Base-by-base conservation (phyloP, 1,140 invertebrate genomes). In the Chlorops oryzae region DNA sequence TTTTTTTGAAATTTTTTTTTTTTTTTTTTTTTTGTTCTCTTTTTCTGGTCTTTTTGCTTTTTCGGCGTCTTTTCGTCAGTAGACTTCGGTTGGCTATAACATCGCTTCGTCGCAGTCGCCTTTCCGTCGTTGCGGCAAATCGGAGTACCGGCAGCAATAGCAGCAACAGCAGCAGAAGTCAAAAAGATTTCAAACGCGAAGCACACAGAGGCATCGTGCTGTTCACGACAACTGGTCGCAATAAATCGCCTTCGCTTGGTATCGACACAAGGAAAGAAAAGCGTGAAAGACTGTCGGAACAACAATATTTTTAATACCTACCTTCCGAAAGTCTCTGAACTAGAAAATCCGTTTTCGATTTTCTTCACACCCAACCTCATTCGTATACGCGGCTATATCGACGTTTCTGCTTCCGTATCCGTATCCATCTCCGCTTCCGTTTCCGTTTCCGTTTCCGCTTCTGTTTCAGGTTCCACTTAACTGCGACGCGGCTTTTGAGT, bases 141-240 rank as follows among this genome's bases (percentile, higher is more conserved):
- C 15, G 42, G 24, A 24, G 22, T 21, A 47, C 7, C 10, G 15
- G 17, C 25, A 25, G 18, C 42, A 44, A 15, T 23, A 27, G 24
- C 42, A 44, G 20, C 21, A 12, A 28, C 44, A 48, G 12, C 21
- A 51, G 41, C 49, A 55, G 46, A 55, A 55, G 51, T 55, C 50
- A 55, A 51, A 55, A 55, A 55, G 47, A 51, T 48, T 55, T 55
- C 46, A n/a, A n/a, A n/a, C n/a, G n/a, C n/a, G 43, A 35, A 25
- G 42, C 44, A 38, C 34, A 51, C 54, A 55, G 54, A 55, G 51
- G 54, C 54, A 52, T 51, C 45, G 54, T 55, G 54, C 49, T 47
- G 25, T 37, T 49, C 50, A 37, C 41, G 49, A 46, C 49, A 55
- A 55, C 44, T 47, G 45, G 51, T 52, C 44, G 51, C 37, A 38